phyloP scores from a whole-genome alignment of 1,140 invertebrate species.

The Thereuonema tuberculata region DNA sequence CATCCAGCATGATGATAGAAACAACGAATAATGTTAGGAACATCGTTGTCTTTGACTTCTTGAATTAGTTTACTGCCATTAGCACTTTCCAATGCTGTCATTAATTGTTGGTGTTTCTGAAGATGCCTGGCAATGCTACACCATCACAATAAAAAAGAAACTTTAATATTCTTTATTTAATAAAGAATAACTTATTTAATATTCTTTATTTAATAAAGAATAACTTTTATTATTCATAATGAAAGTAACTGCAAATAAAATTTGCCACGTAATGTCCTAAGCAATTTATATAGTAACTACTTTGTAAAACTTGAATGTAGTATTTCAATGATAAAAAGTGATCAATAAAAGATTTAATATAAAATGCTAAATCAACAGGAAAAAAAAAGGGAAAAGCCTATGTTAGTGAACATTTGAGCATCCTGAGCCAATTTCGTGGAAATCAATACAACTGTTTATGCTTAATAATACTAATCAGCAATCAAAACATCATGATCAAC shows the following conservation, averaged over 20 bases:
- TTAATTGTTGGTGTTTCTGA: constrained; percentile 35
- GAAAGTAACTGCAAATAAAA: background rate
- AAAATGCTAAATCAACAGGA: too few relatives aligned
- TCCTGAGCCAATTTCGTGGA: too few relatives aligned
- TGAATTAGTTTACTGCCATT: constrained; percentile 31
- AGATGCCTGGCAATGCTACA: constrained; percentile 36
- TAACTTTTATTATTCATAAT: constrained; percentile 2
- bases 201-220: background rate
- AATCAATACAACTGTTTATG: too few relatives aligned
- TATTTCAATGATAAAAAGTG: background rate
- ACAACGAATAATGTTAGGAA: constrained; percentile 31
- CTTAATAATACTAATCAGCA: too few relatives aligned
- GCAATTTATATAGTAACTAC: background rate
- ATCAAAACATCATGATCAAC: too few relatives aligned
- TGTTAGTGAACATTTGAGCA: too few relatives aligned
- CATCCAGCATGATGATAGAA: constrained; percentile 38
- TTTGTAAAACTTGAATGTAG: background rate
- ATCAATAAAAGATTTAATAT: too few relatives aligned
- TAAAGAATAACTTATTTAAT: too few relatives aligned
- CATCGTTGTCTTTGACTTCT: constrained; percentile 32
- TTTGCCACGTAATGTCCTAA: background rate
- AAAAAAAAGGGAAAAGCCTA: too few relatives aligned
- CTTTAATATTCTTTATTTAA: too few relatives aligned
- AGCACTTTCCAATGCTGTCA: constrained; percentile 33
- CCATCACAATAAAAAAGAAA: constrained; percentile 7